A percentile compares a stretch with the other conserved stretches of the same genome.
phyloP scores from a whole-genome alignment of 2,888 invertebrate species.

The Panzeria rudis region DNA sequence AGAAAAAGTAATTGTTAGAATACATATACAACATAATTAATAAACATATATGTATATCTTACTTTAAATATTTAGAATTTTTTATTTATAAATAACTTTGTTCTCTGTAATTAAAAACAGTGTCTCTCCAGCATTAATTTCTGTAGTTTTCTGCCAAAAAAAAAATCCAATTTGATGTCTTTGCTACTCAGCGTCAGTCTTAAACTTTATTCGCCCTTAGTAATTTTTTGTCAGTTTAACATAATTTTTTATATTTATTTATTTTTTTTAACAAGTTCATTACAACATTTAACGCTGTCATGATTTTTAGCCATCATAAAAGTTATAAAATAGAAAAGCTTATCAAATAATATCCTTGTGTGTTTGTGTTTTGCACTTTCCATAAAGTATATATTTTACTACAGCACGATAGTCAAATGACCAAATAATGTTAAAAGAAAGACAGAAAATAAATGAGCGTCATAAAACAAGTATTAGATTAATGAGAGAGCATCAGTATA shows the following conservation, averaged over 20 bases:
- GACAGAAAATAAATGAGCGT: slow-evolving; percentile 33
- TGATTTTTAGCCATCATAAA: slow-evolving; percentile 37
- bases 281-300: slow-evolving; percentile 50
- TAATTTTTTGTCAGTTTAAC: slow-evolving; percentile 8
- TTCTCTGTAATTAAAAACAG: slow-evolving; percentile 17
- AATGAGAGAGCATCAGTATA: slow-evolving; percentile 38
- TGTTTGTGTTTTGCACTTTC: background rate
- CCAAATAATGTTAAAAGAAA: background rate
- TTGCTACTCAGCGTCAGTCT: slow-evolving; percentile 53
- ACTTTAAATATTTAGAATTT: too few relatives aligned
- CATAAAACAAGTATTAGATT: slow-evolving; percentile 24
- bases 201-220: slow-evolving; percentile 25
- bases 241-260: slow-evolving; percentile 20
- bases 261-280: slow-evolving; percentile 59
- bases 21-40: too few relatives aligned
- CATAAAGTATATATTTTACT: slow-evolving; percentile 13
- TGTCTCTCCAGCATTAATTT: background rate
- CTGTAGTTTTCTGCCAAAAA: background rate
- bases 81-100: background rate
- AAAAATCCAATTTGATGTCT: slow-evolving; percentile 19
- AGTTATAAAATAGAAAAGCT: slow-evolving; percentile 36
- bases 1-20: too few relatives aligned
- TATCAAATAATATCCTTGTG: slow-evolving; percentile 22
- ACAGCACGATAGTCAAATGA: background rate
- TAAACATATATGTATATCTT: too few relatives aligned